Conservation (phyloP, 2,797 vertebrate genomes). For the Tamandua tetradactyla region DNA sequence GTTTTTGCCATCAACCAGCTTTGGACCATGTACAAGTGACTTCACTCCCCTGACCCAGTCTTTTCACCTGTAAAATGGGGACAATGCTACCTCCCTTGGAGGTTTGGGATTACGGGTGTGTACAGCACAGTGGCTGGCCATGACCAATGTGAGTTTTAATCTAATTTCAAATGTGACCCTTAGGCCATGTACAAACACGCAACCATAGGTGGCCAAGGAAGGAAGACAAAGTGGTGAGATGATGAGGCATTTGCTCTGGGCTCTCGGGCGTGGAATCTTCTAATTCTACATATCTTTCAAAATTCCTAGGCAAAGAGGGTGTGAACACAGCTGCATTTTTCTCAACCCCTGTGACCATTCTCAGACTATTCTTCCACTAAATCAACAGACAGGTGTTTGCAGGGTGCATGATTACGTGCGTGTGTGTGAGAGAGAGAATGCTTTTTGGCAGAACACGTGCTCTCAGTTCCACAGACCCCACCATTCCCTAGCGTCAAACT, state of each 20-base stretch:
- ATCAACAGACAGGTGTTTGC: not conserved
- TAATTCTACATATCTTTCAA: not conserved
- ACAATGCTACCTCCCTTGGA: not conserved
- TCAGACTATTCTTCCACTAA: not conserved
- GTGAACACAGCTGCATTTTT: not conserved
- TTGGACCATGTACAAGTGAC: not conserved
- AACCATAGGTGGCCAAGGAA: not conserved
- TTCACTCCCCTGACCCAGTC: not conserved
- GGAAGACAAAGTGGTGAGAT: not conserved
- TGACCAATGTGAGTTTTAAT: not conserved
- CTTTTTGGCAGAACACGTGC: not conserved
- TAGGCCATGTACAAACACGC: not conserved
- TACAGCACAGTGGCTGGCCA: not conserved
- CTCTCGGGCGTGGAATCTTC: not conserved
- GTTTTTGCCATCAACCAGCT: not conserved
- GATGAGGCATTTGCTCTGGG: not conserved
- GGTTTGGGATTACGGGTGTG: not conserved
- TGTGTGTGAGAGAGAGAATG: not conserved
- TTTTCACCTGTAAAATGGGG: not conserved
- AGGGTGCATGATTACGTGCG: not conserved
- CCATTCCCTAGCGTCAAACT: not conserved
- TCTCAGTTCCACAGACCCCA: not conserved
- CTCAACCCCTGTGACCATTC: not conserved
- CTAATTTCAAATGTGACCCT: not conserved
- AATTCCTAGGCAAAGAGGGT: not conserved